Evolutionary conservation across 2,113 vertebrate genomes (phyloP).

Genomic region (Malurus cyaneus): DNA sequence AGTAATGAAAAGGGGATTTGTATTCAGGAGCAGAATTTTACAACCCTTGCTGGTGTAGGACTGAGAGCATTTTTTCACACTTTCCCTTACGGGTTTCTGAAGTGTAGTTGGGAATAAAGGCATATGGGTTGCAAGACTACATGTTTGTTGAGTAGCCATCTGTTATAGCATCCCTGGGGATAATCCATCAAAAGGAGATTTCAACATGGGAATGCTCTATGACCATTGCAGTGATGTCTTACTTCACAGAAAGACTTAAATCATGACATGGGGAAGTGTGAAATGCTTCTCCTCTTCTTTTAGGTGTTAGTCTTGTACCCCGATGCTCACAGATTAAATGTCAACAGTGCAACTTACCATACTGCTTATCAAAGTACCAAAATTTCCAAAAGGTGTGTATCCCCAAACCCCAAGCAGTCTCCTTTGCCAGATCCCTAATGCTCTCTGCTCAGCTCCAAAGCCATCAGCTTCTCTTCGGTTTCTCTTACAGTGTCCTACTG

Average conservation of each 20-base stretch:
- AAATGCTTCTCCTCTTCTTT: not conserved
- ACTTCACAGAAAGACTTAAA: not conserved
- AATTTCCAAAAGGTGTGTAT: not conserved
- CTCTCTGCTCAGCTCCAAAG: not conserved
- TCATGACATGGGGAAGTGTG: not conserved
- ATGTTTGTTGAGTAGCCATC: constrained; percentile 12
- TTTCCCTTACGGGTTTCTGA: not conserved
- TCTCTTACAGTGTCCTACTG: not conserved
- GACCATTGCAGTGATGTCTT: not conserved
- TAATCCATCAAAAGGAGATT: not conserved
- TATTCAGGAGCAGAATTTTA: not conserved
- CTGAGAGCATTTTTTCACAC: not conserved
- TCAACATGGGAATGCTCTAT: constrained; percentile 18
- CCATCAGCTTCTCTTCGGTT: not conserved
- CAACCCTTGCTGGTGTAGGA: not conserved
- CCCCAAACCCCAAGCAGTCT: not conserved
- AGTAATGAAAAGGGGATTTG: not conserved
- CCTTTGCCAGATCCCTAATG: not conserved
- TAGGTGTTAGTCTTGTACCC: not conserved
- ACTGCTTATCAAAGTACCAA: not conserved
- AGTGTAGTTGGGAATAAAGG: not conserved
- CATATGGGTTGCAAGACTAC: not conserved
- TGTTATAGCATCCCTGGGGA: not conserved
- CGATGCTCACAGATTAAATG: not conserved
- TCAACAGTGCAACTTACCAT: not conserved